These are phyloP conservation scores for Benthosema pterotum DNA, from an alignment of 2,797 vertebrate genomes.

Conservation along the genomic window DNA sequence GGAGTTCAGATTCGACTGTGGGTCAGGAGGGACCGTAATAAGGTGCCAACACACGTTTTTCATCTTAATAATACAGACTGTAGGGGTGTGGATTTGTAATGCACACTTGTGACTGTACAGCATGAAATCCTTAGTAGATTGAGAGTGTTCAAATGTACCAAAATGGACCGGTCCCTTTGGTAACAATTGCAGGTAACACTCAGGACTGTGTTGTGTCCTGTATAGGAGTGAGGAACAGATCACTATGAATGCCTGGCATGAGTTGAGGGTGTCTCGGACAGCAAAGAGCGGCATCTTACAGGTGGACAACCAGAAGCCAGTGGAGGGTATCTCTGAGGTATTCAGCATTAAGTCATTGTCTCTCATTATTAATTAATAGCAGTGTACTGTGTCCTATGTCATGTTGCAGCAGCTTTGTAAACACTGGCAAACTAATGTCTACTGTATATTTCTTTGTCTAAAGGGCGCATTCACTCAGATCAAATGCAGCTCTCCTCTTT, in stretches of 20 bases:
- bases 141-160: too few relatives aligned
- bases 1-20: conserved; percentile 96
- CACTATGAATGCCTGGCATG: conserved; percentile 88
- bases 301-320: conserved; percentile 88
- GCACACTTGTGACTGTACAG: too few relatives aligned
- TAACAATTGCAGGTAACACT: neutral
- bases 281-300: conserved; percentile 94
- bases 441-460: conserved; percentile 11
- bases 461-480: conserved; percentile 98
- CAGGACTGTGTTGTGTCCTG: conserved; percentile 13
- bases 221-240: conserved; percentile 91
- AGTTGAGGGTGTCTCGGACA: conserved; percentile 90
- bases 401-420: too few relatives aligned
- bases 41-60: conserved; percentile 73
- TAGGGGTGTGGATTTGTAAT: too few relatives aligned
- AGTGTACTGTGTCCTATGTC: neutral
- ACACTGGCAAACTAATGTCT: neutral
- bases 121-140: too few relatives aligned
- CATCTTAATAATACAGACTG: too few relatives aligned
- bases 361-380: neutral
- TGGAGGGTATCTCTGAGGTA: conserved; percentile 93
- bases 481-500: conserved; percentile 93
- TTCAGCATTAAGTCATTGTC: neutral
- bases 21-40: conserved; percentile 90
- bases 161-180: too few relatives aligned